Evolutionary conservation across 2,888 invertebrate species (phyloP).

Genomic region (Acronicta leporina): DNA sequence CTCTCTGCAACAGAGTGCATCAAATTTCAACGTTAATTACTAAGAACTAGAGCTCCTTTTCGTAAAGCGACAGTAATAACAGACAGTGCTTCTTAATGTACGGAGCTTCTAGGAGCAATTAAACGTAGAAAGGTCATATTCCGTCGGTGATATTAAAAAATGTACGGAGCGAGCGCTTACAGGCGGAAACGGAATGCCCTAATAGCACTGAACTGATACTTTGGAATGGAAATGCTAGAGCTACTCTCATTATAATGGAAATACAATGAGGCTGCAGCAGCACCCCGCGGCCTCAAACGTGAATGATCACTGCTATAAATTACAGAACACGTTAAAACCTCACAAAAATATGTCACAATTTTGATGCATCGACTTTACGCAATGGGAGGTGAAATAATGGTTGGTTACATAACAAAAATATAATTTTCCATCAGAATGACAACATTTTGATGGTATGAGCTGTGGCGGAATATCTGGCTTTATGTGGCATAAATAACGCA

Average conservation of each 20-base stretch:
- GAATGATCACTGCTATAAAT: constrained; percentile 33
- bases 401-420: constrained; percentile 11
- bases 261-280: neutral
- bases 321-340: constrained; percentile 39
- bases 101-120: constrained; percentile 71
- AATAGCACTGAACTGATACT: constrained; percentile 5
- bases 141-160: constrained; percentile 61
- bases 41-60: constrained; percentile 50
- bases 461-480: constrained; percentile 25
- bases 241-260: constrained; percentile 4
- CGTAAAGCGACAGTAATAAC: constrained; percentile 35
- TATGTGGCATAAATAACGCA: constrained; percentile 61
- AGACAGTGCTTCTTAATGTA: constrained; percentile 66
- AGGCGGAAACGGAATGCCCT: constrained; percentile 11
- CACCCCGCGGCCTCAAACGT: neutral
- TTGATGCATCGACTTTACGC: constrained; percentile 33
- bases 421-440: constrained; percentile 25
- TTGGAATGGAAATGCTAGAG: constrained; percentile 15
- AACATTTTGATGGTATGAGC: constrained; percentile 10
- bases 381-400: constrained; percentile 24
- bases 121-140: constrained; percentile 74
- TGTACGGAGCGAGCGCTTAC: constrained; percentile 30
- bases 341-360: constrained; percentile 37
- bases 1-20: constrained; percentile 30
- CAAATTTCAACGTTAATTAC: constrained; percentile 56